phyloP scores from a whole-genome alignment of 2,888 invertebrate genomes.

The Theodoxus fluviatilis region DNA sequence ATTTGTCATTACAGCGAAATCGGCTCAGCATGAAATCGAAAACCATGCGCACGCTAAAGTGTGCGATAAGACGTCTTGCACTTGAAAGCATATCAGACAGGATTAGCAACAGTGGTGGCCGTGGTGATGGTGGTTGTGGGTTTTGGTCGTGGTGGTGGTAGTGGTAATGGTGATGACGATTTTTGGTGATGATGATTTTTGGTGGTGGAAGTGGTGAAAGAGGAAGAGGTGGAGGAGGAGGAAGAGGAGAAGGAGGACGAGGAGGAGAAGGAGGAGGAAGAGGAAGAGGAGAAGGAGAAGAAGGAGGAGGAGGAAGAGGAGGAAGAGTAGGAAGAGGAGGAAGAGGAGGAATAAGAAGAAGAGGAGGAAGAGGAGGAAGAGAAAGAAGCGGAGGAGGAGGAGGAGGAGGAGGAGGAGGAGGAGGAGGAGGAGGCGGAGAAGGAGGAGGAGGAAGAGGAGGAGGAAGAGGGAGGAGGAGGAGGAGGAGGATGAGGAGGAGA shows the following conservation, averaged over 20 bases:
- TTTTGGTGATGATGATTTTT: too few relatives aligned
- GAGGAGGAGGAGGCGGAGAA: neutral
- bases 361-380: neutral
- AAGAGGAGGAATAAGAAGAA: constrained; percentile 13
- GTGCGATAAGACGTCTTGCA: too few relatives aligned
- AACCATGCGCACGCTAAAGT: too few relatives aligned
- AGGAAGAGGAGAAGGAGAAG: neutral
- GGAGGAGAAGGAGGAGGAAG: neutral
- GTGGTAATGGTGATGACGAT: too few relatives aligned
- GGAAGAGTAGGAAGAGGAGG: neutral
- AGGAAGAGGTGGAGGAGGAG: neutral
- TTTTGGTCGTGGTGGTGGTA: too few relatives aligned
- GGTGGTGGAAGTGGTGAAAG: neutral
- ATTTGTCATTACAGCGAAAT: too few relatives aligned
- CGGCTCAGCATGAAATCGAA: too few relatives aligned
- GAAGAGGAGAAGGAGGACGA: neutral
- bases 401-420: neutral
- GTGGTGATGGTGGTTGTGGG: too few relatives aligned
- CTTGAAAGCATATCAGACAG: too few relatives aligned
- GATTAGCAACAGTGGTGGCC: too few relatives aligned
- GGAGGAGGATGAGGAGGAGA: neutral
- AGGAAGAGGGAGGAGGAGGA: constrained; percentile 4
- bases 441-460: neutral
- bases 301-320: neutral
- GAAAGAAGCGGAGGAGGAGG: neutral